Base-by-base conservation (phyloP, 2,888 invertebrate genomes). In the Aleiodes alternator region DNA sequence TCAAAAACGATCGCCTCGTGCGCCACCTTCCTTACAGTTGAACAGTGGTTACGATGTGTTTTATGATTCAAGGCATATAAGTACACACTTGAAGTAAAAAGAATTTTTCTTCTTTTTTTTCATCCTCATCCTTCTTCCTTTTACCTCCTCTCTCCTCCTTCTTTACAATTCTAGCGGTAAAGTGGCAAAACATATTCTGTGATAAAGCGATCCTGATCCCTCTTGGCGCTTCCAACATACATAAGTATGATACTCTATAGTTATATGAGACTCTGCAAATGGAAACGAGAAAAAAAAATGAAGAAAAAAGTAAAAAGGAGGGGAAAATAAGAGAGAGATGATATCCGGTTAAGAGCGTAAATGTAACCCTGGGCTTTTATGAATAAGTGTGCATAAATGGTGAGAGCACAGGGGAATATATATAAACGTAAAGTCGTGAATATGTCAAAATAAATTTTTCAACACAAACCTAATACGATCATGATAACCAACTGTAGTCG, bases 101-200 rank as follows among this genome's bases (percentile, higher is more conserved):
- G 8, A 43, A 38, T 38, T 38, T 38, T 43, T 43, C 11, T 43
- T 9, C 43, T 11, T 43, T 43, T 34, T 43, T 9, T 43, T 43
- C 9, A 43, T 38, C 43, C 43, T 43, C 43, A 9, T 43, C 9
- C 43, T 74, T 75, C 72, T 75, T 69, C 69, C 73, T 23, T 53
- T 23, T 23, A 23, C 23, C 23, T 23, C 23, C 23, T 23, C 23
- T 23, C 53, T 59, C 68, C 34, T 69, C 66, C 57, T 81, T 82
- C 82, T 82, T 43, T 43, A 43, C 43, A 43, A 83, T 82, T 82
- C 83, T 78, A 77, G 76, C 76, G 79, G 78, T 82, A 77, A 81
- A 83, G 81, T 84, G 81, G 83, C 81, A 84, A 85, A 84, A 84
- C 79, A 83, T 79, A 79, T 83, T 75, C 81, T 43, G 80, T 81